Evolutionary conservation across 2,113 vertebrate species (phyloP).

Genomic region (Hemibates koningsi): DNA sequence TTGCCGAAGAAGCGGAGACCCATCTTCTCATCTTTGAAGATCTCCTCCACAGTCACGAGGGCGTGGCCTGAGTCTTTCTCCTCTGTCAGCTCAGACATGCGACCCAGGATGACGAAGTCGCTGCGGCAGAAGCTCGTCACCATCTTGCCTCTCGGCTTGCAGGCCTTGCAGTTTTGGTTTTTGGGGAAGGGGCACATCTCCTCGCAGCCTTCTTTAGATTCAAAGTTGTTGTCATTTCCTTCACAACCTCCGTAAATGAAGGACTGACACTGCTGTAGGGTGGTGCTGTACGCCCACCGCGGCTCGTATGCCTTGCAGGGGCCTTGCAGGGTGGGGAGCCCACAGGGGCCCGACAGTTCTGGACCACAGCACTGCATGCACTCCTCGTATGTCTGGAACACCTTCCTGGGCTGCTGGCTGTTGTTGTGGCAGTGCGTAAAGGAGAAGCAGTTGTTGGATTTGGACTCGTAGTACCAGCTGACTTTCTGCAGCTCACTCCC

Average conservation of each 20-base stretch:
- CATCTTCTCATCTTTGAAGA: conserved; percentile 98
- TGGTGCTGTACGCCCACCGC: conserved; percentile 88
- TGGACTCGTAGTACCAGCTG: conserved; percentile 86
- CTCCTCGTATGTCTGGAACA: conserved; percentile 81
- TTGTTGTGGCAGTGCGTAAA: conserved; percentile 80
- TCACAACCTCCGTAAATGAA: conserved; percentile 93
- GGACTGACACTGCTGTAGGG: conserved; percentile 82
- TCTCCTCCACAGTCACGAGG: conserved; percentile 87
- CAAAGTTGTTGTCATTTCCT: conserved; percentile 95
- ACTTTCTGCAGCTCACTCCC: conserved; percentile 77
- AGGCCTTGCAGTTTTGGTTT: conserved; percentile 83
- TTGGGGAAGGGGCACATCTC: conserved; percentile 88
- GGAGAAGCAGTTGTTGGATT: conserved; percentile 89
- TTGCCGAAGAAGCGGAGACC: conserved; percentile 90
- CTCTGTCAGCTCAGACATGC: conserved; percentile 82
- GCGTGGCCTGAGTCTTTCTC: conserved; percentile 85
- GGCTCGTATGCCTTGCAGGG: conserved; percentile 90
- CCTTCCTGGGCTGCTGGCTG: conserved; percentile 60
- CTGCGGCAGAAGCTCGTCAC: conserved; percentile 95
- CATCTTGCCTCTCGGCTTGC: conserved; percentile 87
- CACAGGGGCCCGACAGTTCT: conserved; percentile 79
- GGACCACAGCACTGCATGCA: conserved; percentile 89
- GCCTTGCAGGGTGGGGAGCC: conserved; percentile 84
- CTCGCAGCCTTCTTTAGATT: conserved; percentile 87
- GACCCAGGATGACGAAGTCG: conserved; percentile 90